Conservation (phyloP, 2,888 invertebrate species). For the Ichneumoninae sp. region DNA sequence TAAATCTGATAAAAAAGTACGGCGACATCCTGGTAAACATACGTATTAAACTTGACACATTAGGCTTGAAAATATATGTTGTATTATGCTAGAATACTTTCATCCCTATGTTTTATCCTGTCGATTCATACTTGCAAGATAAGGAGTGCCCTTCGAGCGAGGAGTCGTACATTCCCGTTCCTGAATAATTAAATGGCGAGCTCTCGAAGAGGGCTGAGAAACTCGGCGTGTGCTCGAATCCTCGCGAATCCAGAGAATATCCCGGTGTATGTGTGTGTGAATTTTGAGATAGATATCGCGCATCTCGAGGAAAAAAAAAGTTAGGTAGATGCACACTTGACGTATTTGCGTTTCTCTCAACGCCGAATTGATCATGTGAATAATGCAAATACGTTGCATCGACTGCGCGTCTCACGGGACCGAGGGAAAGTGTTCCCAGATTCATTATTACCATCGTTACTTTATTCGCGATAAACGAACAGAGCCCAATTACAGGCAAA, state of each 20-base stretch:
- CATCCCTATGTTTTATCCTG: slow-evolving; percentile 8
- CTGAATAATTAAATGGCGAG: slow-evolving; percentile 53
- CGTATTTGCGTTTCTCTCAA: slow-evolving; percentile 25
- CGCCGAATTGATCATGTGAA: slow-evolving; percentile 51
- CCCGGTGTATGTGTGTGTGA: background rate
- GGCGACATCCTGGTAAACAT: too few species aligned
- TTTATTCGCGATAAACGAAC: too few species aligned
- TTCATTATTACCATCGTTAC: too few species aligned
- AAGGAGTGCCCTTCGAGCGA: slow-evolving; percentile 14
- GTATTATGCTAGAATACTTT: background rate
- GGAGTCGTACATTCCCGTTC: slow-evolving; percentile 8
- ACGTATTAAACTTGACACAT: too few species aligned
- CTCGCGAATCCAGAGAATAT: background rate
- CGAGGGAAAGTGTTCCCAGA: background rate
- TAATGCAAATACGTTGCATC: slow-evolving; percentile 56
- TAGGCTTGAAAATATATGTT: too few species aligned
- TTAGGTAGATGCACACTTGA: slow-evolving; percentile 34
- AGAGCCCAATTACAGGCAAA: too few species aligned
- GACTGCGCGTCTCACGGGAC: background rate
- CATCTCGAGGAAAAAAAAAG: slow-evolving; percentile 2
- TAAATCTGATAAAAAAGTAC: too few species aligned
- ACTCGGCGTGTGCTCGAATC: background rate
- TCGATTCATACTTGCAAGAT: background rate
- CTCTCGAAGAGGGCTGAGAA: background rate
- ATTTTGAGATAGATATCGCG: slow-evolving; percentile 10